Conservation (phyloP, 2,797 vertebrate species). For the Brachyrhaphis roseni region DNA sequence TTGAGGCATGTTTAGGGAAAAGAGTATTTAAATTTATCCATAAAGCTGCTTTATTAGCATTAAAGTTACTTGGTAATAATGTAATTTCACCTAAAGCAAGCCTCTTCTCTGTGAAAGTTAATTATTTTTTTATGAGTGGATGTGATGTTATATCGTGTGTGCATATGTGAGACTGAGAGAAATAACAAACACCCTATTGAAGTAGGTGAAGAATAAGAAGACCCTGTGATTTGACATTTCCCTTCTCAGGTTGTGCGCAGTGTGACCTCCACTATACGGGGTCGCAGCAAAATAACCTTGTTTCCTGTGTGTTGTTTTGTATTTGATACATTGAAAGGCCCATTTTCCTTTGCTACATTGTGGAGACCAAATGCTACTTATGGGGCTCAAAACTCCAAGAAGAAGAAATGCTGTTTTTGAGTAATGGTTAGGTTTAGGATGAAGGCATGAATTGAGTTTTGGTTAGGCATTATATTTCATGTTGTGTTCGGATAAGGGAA, state of each 20-base stretch:
- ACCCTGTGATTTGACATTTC: not conserved
- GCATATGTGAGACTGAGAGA: not conserved
- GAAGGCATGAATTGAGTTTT: too few relatives aligned
- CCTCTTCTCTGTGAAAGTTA: not conserved
- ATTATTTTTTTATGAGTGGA: not conserved
- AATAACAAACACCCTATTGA: not conserved
- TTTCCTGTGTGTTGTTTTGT: not conserved
- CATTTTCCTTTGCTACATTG: too few relatives aligned
- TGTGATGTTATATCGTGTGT: not conserved
- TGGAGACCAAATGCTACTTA: too few relatives aligned
- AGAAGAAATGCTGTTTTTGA: too few relatives aligned
- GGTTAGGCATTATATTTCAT: too few relatives aligned
- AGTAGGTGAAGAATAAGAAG: not conserved
- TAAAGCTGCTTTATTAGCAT: not conserved
- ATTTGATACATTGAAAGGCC: too few relatives aligned
- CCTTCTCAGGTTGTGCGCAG: not conserved
- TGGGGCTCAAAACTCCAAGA: too few relatives aligned
- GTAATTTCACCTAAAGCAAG: not conserved
- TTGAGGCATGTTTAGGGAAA: not conserved
- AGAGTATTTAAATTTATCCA: not conserved
- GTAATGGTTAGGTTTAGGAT: too few relatives aligned
- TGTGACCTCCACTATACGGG: not conserved
- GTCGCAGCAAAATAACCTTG: not conserved
- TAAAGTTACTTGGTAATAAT: not conserved
- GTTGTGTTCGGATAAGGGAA: not conserved